Base-by-base conservation (phyloP, 53 echinoderm and acorn worm genomes). In the Antedon mediterranea region DNA sequence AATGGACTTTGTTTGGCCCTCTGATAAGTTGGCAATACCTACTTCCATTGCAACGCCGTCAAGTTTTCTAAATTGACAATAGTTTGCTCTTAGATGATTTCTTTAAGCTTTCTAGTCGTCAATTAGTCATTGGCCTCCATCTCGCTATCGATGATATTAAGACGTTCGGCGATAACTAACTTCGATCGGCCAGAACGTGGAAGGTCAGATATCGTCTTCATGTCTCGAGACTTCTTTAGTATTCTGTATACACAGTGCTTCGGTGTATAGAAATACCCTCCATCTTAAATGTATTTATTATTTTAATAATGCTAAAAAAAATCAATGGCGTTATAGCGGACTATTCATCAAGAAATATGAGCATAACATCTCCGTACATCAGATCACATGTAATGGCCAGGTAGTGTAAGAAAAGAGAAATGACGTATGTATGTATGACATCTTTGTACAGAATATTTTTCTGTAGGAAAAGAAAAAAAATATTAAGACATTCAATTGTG, bases 11-110 rank as follows among this genome's bases (percentile, higher is more conserved):
- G 34, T 85, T 85, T 32, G 75, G 72, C 20, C 29, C 27, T 3
- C 85, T 34, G 15, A 84, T 84, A 4, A 80, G 33, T 71, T 85
- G 85, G 31, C 80, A 80, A 18, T 85, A 81, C 20, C 74, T 34
- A 30, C 85, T 37, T 34, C 79, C 79, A 0, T 75, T 76, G 8
- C 76, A 75, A 1, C 75, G 76, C 85, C 85, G 85, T 23, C 71
- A 20, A 80, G 80, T 31, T 85, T 85, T 30, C 34, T 75, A 83
- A 33, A 0, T 23, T 4, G 0, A 78, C 78, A 11, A 78, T 78
- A 34, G 79, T 84, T 71, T 74, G 33, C 0, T 0, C 27, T 5
- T 18, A 23, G 0, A 84, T 29, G 70, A 84, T 34, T 30, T 74
- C 31, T 18, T 43, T 79, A 4, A 84, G 13, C 0, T 79, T 71